A percentile compares a stretch with the other conserved stretches of the same genome.
Evolutionary conservation across 2,797 vertebrate species (phyloP).

Genomic region (Labroides dimidiatus): DNA sequence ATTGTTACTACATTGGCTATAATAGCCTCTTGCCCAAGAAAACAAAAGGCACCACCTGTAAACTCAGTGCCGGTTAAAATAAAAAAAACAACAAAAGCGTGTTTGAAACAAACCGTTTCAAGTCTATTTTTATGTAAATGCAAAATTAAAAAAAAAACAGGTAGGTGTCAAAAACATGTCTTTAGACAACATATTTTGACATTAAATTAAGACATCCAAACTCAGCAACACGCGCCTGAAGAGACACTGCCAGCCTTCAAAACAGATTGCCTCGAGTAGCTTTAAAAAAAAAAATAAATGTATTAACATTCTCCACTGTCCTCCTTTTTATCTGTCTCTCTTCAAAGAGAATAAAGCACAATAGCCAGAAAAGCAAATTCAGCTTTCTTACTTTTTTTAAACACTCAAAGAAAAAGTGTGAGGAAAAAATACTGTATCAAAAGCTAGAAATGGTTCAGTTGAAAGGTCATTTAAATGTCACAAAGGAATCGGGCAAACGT

Average conservation of each 20-base stretch:
- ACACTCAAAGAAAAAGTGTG: conserved; percentile 17
- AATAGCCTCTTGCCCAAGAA: too few species aligned
- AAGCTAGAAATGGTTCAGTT: conserved; percentile 20
- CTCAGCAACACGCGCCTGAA: conserved; percentile 1
- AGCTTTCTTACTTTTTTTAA: conserved; percentile 26
- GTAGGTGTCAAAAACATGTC: too few species aligned
- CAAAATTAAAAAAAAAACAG: too few species aligned
- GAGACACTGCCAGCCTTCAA: conserved; percentile 13
- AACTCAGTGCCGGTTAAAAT: too few species aligned
- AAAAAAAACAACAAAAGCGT: too few species aligned
- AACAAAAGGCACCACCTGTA: too few species aligned
- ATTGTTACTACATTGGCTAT: too few species aligned
- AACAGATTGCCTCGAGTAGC: conserved; percentile 31
- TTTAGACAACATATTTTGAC: not conserved
- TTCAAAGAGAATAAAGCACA: conserved; percentile 64
- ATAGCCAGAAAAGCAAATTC: conserved; percentile 37
- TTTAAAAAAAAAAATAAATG: conserved; percentile 25
- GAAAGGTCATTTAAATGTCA: conserved; percentile 52
- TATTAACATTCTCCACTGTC: conserved; percentile 9
- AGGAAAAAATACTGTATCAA: conserved; percentile 2
- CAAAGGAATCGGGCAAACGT: conserved; percentile 17
- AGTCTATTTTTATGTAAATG: too few species aligned
- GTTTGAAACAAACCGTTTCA: too few species aligned
- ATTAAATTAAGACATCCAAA: conserved; percentile 3
- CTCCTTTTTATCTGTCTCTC: conserved; percentile 35